These are phyloP conservation scores for Mormyrus lacerda DNA, from an alignment of 2,113 vertebrate species.

Conservation along the genomic window DNA sequence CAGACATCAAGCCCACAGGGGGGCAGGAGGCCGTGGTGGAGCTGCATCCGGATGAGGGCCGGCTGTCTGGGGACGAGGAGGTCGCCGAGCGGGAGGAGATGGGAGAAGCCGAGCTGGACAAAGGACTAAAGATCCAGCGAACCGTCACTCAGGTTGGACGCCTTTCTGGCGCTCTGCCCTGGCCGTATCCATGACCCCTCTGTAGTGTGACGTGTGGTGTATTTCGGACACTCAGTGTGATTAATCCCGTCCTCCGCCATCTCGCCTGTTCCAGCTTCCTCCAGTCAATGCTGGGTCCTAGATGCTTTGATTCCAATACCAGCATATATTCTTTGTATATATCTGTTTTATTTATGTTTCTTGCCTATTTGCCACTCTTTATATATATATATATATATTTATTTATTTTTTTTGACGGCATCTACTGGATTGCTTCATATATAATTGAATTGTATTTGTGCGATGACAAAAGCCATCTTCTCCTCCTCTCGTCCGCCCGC, in stretches of 20 bases:
- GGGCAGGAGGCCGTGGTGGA: conserved; percentile 74
- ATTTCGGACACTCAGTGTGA: neutral
- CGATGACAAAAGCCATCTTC: neutral
- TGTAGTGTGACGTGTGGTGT: neutral
- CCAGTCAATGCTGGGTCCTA: neutral
- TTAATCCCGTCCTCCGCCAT: neutral
- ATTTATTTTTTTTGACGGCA: neutral
- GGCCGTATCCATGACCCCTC: neutral
- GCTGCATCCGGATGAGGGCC: conserved; percentile 77
- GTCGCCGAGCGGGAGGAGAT: conserved; percentile 59
- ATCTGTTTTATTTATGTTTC: too few relatives aligned
- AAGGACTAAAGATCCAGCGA: conserved; percentile 77
- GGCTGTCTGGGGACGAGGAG: conserved; percentile 74
- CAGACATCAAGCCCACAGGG: conserved; percentile 69
- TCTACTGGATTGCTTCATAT: too few relatives aligned
- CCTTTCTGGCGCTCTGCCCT: neutral
- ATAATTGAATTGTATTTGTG: neutral
- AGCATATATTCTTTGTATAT: too few relatives aligned
- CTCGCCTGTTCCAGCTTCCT: neutral
- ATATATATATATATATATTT: too few relatives aligned
- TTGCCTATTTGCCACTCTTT: too few relatives aligned
- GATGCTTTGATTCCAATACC: too few relatives aligned
- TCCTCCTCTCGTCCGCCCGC: neutral
- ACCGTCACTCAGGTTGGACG: conserved; percentile 80
- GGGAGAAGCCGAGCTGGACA: conserved; percentile 31